Base-by-base conservation (phyloP, 2,888 invertebrate genomes). In the Cenopis cana region DNA sequence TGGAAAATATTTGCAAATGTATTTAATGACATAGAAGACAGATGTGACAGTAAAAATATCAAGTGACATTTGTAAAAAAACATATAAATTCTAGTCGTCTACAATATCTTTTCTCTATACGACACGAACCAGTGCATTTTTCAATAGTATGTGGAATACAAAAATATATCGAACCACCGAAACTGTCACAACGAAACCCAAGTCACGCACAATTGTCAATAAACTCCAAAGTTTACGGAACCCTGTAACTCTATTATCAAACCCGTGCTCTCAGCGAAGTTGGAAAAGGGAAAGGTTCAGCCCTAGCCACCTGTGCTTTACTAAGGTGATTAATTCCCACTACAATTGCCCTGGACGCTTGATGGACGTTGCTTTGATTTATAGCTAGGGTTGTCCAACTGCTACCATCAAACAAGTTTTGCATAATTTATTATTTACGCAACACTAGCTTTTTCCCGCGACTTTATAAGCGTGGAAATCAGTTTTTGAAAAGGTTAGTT, bases 271-370 rank as follows among this genome's bases (percentile, higher is more conserved):
- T 50, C 12, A 17, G 20, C 49, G 41, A 66, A 61, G 38, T 49
- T 60, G 71, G 67, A 71, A 71, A 49, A 38, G 55, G 55, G 52
- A 64, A 69, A 29, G 14, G 33, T 54, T 38, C 55, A 56, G 55
- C 66, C 66, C 66, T 60, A 29, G 60, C 60, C 73, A 74, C 69
- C 66, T 54, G 59, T 73, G 68, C 72, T 72, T 62, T 72, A 65
- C 65, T 69, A 38, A 68, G 59, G 74, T 78, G 78, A 77, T 78
- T 78, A 76, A 79, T 78, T 73, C 75, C 76, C 74, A 72, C 68
- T 72, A 57, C 73, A 73, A 76, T 76, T 71, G 71, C 73, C 70
- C 71, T 73, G 73, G 79, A 77, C 77, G 80, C 76, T 75, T 79
- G 75, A 76, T 74, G 77, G 78, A 75, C 76, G 74, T 68, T 69